Evolutionary conservation across 2,888 invertebrate species (phyloP).

Genomic region (Microctonus hyperodae): DNA sequence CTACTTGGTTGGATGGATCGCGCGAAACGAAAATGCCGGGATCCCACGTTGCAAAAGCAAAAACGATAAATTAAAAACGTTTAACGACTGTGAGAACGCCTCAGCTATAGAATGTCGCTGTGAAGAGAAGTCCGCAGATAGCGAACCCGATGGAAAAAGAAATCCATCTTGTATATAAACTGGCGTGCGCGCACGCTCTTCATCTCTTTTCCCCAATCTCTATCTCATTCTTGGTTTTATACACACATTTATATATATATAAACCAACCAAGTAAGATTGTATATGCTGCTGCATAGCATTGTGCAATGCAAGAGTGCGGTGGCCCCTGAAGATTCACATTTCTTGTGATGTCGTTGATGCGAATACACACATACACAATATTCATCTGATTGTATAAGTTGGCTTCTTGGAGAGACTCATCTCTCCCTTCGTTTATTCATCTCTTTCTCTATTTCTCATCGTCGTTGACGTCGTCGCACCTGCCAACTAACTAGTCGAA

Average conservation of each 20-base stretch:
- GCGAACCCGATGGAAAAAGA: conserved; percentile 22
- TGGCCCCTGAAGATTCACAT: conserved; percentile 45
- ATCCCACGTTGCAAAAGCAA: conserved; percentile 24
- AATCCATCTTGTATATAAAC: conserved; percentile 4
- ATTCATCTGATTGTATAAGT: not conserved
- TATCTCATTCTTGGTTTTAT: conserved; percentile 12
- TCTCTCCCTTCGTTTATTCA: conserved; percentile 15
- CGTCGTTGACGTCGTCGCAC: conserved; percentile 48
- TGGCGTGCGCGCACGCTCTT: conserved; percentile 8
- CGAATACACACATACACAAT: not conserved
- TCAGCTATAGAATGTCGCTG: conserved; percentile 41
- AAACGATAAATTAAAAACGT: conserved; percentile 47
- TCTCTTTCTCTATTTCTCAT: not conserved
- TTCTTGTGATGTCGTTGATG: conserved; percentile 45
- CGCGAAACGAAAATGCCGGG: conserved; percentile 26
- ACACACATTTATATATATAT: not conserved
- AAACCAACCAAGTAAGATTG: not conserved
- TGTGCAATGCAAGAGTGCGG: conserved; percentile 44
- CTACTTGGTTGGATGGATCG: not conserved
- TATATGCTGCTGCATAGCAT: conserved; percentile 41
- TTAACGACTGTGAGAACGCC: conserved; percentile 50
- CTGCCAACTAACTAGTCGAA: conserved; percentile 62
- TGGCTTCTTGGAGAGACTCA: conserved; percentile 25
- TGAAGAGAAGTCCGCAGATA: conserved; percentile 21
- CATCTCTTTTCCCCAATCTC: conserved; percentile 10